Evolutionary conservation across 2,113 vertebrate species (phyloP).

Genomic region (Aphyosemion australe): DNA sequence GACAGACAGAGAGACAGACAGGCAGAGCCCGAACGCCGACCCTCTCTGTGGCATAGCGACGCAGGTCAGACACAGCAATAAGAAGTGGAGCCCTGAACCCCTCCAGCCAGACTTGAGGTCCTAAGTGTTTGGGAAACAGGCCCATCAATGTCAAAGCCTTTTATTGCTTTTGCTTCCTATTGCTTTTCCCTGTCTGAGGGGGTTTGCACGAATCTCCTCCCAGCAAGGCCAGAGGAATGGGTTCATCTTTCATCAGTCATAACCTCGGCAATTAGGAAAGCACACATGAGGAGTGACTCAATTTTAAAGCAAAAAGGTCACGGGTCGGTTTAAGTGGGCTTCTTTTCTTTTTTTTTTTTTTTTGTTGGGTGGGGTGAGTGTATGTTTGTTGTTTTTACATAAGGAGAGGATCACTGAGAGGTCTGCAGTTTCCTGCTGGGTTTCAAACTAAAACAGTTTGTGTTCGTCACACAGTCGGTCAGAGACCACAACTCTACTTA

Average conservation of each 20-base stretch:
- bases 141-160: conserved; percentile 76
- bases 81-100: conserved; percentile 58
- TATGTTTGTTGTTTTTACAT: conserved; percentile 10
- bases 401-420: conserved; percentile 2
- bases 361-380: neutral
- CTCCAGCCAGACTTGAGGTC: conserved; percentile 66
- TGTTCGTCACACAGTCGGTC: neutral
- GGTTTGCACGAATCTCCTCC: conserved; percentile 51
- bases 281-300: conserved; percentile 53
- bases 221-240: conserved; percentile 40
- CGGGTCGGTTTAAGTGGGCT: conserved; percentile 28
- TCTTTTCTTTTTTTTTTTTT: no score
- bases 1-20: conserved; percentile 54
- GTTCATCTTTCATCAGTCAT: conserved; percentile 69
- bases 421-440: neutral
- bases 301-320: conserved; percentile 46
- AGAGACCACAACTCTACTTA: neutral
- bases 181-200: conserved; percentile 73
- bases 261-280: conserved; percentile 62
- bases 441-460: neutral
- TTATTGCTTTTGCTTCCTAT: conserved; percentile 77
- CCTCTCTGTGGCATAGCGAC: conserved; percentile 63
- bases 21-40: conserved; percentile 50
- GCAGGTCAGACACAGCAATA: conserved; percentile 72
- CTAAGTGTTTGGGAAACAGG: conserved; percentile 76